Evolutionary conservation across 2,888 invertebrate species (phyloP), one percentile per base, ranked within the genome.

Genomic region (Corythucha ciliata): DNA sequence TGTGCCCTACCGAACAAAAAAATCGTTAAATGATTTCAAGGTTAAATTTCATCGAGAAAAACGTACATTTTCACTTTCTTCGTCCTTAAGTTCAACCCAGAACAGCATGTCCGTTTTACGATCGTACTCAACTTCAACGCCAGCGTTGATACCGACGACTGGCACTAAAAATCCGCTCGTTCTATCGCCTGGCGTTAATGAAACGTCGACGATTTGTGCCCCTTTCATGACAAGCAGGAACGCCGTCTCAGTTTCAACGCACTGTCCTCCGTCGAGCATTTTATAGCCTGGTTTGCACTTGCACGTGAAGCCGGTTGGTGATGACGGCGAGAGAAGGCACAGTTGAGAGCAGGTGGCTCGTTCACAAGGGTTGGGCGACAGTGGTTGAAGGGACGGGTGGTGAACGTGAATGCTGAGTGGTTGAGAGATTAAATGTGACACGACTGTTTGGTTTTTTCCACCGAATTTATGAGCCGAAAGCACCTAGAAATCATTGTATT

Each of bases 381-480:
- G 70, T 0, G 94, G 94, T 68, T 98, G 98, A 42, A 96, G 72
- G 0, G 91, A 87, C 0, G 92, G 89, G 69, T 97, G 97, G 62
- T 92, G 89, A 0, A 94, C 92, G 64, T 91, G 91, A 56, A 98
- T 89, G 7, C 93, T 93, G 4, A 96, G 73, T 0, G 96, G 96
- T 69, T 94, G 92, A 2, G 90, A 89, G 59, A 96, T 92, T 50
- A 93, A 72, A 67, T 94, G 93, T 0, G 90, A 91, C 0, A 94
- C 88, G 1, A 96, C 91, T 0, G 89, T 89, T 67, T 93, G 91
- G 66, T 93, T 92, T 22, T 79, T 75, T 14, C 96, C 94, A 60
- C 79, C 80, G 69, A 86, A 93, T 70, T 97, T 97, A 67, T 93
- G 86, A 0, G 91, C 90, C 0, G 87, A 90, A 4, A 86, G 69